These are phyloP conservation scores for Enhydra lutris DNA, from an alignment of 2,113 vertebrate genomes.

Conservation along the genomic window DNA sequence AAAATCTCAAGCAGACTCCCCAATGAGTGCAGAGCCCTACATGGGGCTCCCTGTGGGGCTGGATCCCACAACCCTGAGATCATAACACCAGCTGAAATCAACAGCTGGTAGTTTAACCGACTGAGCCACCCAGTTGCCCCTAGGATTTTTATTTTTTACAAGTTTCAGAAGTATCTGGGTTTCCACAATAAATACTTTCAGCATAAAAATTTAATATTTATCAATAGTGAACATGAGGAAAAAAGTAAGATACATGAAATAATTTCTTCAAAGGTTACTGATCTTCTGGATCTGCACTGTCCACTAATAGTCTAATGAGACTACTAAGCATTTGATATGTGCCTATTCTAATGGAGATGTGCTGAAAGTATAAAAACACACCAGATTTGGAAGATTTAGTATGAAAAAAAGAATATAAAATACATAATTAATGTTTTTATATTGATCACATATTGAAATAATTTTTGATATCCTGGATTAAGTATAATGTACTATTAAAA, in stretches of 20 bases:
- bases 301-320: neutral
- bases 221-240: neutral
- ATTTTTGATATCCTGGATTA: neutral
- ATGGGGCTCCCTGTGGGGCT: neutral
- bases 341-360: neutral
- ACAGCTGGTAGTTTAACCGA: neutral
- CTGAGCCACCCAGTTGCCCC: neutral
- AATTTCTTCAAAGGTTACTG: neutral
- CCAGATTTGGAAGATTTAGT: neutral
- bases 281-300: neutral
- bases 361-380: neutral
- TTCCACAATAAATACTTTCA: neutral
- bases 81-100: neutral
- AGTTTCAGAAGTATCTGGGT: neutral
- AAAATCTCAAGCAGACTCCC: neutral
- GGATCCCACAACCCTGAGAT: neutral
- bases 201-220: neutral
- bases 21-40: neutral
- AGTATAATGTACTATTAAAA: conserved; percentile 12
- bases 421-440: neutral
- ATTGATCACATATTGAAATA: neutral
- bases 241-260: neutral
- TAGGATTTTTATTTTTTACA: neutral
- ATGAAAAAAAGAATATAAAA: neutral
- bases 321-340: neutral